Percentiles rank a stretch among this genome's conserved stretches.
phyloP scores from a whole-genome alignment of 2,797 vertebrate species.

The Acipenser transmontanus region DNA sequence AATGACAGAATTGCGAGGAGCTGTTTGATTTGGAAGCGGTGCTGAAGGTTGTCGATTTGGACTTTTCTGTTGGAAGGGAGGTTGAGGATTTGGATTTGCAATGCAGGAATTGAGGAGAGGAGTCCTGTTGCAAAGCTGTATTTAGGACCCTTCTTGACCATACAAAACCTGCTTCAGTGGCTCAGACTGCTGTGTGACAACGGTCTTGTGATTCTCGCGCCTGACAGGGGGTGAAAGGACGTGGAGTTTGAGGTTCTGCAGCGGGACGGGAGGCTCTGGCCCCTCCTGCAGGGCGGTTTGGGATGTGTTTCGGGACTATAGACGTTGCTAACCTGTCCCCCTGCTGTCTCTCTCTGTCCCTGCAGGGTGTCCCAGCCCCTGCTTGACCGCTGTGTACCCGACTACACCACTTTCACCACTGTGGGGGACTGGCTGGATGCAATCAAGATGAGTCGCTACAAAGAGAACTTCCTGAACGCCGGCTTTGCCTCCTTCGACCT shows the following conservation, averaged over 20 bases:
- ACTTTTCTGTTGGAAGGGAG: too few relatives aligned
- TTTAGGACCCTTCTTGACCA: too few relatives aligned
- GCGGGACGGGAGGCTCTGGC: conserved; percentile 18
- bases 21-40: too few relatives aligned
- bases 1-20: too few relatives aligned
- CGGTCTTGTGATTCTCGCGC: too few relatives aligned
- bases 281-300: conserved; percentile 34
- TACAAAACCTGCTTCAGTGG: too few relatives aligned
- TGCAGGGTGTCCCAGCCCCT: conserved; percentile 91
- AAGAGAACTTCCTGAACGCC: conserved; percentile 92
- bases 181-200: too few relatives aligned
- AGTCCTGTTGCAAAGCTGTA: too few relatives aligned
- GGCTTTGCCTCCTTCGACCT: conserved; percentile 96
- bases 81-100: too few relatives aligned
- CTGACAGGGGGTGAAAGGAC: too few relatives aligned
- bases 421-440: conserved; percentile 97
- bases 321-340: conserved; percentile 55
- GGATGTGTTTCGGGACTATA: conserved; percentile 30
- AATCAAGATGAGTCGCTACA: conserved; percentile 99
- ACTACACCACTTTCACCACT: conserved; percentile 97
- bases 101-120: too few relatives aligned
- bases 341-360: conserved; percentile 44
- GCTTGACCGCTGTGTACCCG: conserved; percentile 92
- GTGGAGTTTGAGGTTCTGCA: conserved; percentile 24
- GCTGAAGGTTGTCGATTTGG: too few relatives aligned